Conservation (phyloP, 1,140 invertebrate genomes). For the Pseudoatta argentina region DNA sequence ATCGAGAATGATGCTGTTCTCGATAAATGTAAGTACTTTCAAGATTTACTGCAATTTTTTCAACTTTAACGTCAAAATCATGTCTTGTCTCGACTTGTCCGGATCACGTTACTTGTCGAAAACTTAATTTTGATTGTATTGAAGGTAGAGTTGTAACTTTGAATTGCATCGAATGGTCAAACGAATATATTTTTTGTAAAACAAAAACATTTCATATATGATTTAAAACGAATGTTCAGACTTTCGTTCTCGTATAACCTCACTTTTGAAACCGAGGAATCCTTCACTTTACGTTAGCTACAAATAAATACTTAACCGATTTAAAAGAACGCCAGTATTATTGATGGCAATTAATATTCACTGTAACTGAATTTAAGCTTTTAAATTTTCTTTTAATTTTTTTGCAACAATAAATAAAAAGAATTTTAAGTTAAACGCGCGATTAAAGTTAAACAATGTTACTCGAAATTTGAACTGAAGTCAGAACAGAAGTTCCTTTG, state of each 20-base stretch:
- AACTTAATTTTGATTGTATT: background rate
- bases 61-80: background rate
- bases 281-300: background rate
- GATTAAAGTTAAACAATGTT: background rate
- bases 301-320: background rate
- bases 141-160: background rate
- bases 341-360: background rate
- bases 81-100: background rate
- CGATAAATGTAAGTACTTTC: slow-evolving; percentile 80
- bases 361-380: background rate
- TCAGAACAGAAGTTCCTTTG: too few relatives aligned
- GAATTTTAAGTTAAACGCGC: background rate
- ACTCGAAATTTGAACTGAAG: too few relatives aligned
- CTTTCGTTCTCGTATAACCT: slow-evolving; percentile 23
- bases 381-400: background rate
- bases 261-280: slow-evolving; percentile 1
- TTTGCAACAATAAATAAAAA: background rate
- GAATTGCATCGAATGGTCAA: background rate
- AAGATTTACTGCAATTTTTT: background rate
- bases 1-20: slow-evolving; percentile 73
- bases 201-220: background rate
- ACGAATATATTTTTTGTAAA: background rate
- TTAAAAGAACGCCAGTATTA: background rate
- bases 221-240: background rate
- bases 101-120: background rate